These are phyloP conservation scores for Rafetus swinhoei DNA, from an alignment of 2,113 vertebrate species.

Conservation along the genomic window DNA sequence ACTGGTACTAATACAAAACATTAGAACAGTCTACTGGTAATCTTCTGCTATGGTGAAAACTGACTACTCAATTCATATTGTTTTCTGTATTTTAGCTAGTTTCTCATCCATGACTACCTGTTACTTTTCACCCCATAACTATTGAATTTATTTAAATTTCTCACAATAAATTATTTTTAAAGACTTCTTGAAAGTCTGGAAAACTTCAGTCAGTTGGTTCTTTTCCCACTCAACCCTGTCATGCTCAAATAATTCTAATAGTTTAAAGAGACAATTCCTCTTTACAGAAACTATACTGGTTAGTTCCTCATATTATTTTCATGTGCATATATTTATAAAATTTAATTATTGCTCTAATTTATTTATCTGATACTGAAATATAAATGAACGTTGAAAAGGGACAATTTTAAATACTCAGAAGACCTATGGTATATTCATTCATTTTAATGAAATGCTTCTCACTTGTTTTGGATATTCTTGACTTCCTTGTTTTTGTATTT, in stretches of 20 bases:
- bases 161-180: accelerated
- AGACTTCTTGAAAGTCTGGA: not conserved
- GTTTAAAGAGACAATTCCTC: not conserved
- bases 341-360: not conserved
- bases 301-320: not conserved
- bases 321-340: not conserved
- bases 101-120: not conserved
- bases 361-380: accelerated
- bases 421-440: not conserved
- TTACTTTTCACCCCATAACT: accelerated
- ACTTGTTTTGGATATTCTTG: not conserved
- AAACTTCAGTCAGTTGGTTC: not conserved
- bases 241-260: not conserved
- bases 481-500: not conserved
- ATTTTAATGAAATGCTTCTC: not conserved
- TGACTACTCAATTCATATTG: not conserved
- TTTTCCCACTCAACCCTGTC: not conserved
- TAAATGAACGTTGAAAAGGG: accelerated
- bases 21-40: not conserved
- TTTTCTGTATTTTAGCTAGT: not conserved
- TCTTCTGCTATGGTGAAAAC: not conserved
- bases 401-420: not conserved
- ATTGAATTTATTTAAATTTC: not conserved
- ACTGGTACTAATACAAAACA: not conserved
- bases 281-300: not conserved